phyloP scores from a whole-genome alignment of 2,888 invertebrate genomes.

The Diarsia dahlii region DNA sequence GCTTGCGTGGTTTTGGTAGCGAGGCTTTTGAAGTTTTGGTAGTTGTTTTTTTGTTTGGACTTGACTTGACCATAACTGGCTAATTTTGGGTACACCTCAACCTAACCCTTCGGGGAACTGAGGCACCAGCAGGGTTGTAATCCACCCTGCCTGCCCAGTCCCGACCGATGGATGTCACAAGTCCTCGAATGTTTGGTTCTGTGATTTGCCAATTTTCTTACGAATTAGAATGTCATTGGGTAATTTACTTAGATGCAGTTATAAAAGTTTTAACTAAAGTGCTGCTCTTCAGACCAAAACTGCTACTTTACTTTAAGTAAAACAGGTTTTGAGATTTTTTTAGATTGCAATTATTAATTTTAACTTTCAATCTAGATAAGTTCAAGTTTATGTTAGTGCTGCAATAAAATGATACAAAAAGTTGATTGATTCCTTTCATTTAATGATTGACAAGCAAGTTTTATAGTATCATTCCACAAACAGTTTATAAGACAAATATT shows the following conservation, averaged over 20 bases:
- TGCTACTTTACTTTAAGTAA: background rate
- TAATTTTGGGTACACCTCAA: too few relatives aligned
- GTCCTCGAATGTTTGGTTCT: background rate
- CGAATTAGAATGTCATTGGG: too few relatives aligned
- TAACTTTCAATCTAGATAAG: background rate
- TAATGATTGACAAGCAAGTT: slow-evolving; percentile 17
- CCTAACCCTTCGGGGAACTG: too few relatives aligned
- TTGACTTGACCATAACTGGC: too few relatives aligned
- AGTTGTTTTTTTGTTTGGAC: background rate
- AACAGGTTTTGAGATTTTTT: slow-evolving; percentile 1
- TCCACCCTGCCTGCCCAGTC: background rate
- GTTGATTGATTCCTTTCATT: slow-evolving; percentile 13
- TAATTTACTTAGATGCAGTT: background rate
- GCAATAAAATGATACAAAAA: slow-evolving; percentile 20
- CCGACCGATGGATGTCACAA: background rate
- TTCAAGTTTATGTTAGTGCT: background rate
- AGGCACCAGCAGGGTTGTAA: background rate
- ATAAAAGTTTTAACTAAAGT: background rate
- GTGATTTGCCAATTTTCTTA: too few relatives aligned
- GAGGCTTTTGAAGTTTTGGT: background rate
- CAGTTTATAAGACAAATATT: slow-evolving; percentile 9
- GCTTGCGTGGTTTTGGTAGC: slow-evolving; percentile 14
- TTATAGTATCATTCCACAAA: slow-evolving; percentile 11
- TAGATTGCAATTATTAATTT: background rate
- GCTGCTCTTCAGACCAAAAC: background rate